Percentiles rank a stretch among this genome's conserved stretches.
Evolutionary conservation across 2,888 invertebrate species (phyloP).

Genomic region (Agrochola circellaris): DNA sequence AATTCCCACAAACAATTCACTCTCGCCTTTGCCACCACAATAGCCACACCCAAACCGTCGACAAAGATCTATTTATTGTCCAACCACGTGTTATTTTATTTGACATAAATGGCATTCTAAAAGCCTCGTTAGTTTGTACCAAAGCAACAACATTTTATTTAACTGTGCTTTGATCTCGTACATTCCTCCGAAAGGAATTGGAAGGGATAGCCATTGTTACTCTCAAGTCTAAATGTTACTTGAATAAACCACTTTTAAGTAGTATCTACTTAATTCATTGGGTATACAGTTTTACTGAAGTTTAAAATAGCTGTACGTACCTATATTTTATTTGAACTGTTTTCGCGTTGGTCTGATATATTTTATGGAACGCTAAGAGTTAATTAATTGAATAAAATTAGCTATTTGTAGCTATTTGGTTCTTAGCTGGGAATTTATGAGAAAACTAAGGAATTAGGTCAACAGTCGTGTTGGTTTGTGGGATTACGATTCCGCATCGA

Average conservation of each 20-base stretch:
- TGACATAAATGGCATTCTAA: slow-evolving; percentile 87
- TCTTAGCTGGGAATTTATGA: slow-evolving; percentile 16
- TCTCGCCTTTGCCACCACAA: slow-evolving; percentile 59
- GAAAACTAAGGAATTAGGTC: slow-evolving; percentile 30
- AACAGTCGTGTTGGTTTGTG: not conserved
- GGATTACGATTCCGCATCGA: not conserved
- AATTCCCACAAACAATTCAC: slow-evolving; percentile 46
- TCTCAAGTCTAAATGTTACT: slow-evolving; percentile 59
- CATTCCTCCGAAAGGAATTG: slow-evolving; percentile 52
- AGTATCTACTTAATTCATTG: slow-evolving; percentile 22
- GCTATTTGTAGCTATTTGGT: slow-evolving; percentile 8
- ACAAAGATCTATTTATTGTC: slow-evolving; percentile 87
- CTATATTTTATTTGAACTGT: no score
- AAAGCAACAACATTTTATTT: slow-evolving; percentile 76
- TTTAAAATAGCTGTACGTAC: slow-evolving; percentile 36
- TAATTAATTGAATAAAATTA: slow-evolving; percentile 33
- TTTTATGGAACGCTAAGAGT: slow-evolving; percentile 9
- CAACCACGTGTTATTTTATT: slow-evolving; percentile 86
- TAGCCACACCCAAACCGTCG: slow-evolving; percentile 59
- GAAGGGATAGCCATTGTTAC: slow-evolving; percentile 59
- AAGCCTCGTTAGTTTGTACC: slow-evolving; percentile 81
- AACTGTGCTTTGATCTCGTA: slow-evolving; percentile 78
- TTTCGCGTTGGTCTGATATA: not conserved
- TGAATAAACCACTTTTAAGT: slow-evolving; percentile 55
- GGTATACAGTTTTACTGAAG: slow-evolving; percentile 5